These are phyloP conservation scores for Agrochola lychnidis DNA, from an alignment of 2,888 invertebrate genomes.

Conservation along the genomic window DNA sequence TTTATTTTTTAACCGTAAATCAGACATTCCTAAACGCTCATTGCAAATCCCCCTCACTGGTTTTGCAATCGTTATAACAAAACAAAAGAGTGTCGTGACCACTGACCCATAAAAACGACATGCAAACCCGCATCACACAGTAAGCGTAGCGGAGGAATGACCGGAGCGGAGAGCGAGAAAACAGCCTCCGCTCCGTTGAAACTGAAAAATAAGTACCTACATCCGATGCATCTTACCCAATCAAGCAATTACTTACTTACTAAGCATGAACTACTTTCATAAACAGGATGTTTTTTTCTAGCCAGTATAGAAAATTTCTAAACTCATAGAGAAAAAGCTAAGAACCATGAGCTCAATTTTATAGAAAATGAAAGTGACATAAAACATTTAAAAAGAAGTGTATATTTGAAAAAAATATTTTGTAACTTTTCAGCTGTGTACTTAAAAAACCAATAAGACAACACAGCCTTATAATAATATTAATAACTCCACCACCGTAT, in stretches of 20 bases:
- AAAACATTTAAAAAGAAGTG: too few species aligned
- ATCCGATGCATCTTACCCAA: neutral
- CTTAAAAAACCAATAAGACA: too few species aligned
- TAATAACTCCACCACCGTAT: too few species aligned
- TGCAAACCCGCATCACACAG: neutral
- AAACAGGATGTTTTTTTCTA: too few species aligned
- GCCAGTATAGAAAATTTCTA: too few species aligned
- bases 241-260: neutral
- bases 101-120: constrained; percentile 46
- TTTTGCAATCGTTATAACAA: constrained; percentile 36
- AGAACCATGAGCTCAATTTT: too few species aligned
- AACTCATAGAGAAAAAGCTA: too few species aligned
- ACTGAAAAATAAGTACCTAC: neutral
- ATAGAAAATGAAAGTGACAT: too few species aligned
- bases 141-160: neutral
- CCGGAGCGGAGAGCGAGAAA: neutral
- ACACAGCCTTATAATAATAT: too few species aligned
- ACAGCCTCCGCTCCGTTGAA: neutral
- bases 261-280: too few species aligned
- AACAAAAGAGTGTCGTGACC: constrained; percentile 62
- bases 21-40: constrained; percentile 1
- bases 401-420: too few species aligned
- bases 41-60: constrained; percentile 22
- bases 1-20: neutral
- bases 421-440: too few species aligned